These are phyloP conservation scores for Vesta saturnalis DNA, from an alignment of 2,888 invertebrate genomes.

Conservation along the genomic window DNA sequence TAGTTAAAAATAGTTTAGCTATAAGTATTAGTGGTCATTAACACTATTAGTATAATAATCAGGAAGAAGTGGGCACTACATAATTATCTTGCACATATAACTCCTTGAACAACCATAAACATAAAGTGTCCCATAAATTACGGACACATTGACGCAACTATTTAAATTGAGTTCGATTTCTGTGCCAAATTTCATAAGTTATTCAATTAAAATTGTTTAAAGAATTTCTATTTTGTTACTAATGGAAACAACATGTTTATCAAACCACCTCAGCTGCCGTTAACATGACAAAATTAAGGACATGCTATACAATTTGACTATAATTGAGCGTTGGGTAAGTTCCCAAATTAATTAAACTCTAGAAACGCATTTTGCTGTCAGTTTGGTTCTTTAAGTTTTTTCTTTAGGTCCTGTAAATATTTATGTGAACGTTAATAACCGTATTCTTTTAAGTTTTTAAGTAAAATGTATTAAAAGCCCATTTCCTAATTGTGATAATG, in stretches of 20 bases:
- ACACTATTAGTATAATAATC: background rate
- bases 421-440: constrained; percentile 13
- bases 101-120: constrained; percentile 24
- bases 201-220: constrained; percentile 47
- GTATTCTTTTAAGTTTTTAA: constrained; percentile 11
- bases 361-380: background rate
- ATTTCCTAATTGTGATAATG: constrained; percentile 36
- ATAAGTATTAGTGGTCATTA: constrained; percentile 1
- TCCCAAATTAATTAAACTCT: constrained; percentile 1
- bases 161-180: constrained; percentile 47
- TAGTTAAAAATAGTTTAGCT: background rate
- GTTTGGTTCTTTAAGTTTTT: background rate
- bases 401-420: constrained; percentile 16
- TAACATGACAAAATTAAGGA: constrained; percentile 11
- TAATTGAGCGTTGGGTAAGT: background rate
- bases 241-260: constrained; percentile 25
- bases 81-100: constrained; percentile 29
- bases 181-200: constrained; percentile 49
- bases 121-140: constrained; percentile 43
- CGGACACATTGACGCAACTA: constrained; percentile 36
- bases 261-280: constrained; percentile 1
- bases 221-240: constrained; percentile 31
- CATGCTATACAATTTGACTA: background rate
- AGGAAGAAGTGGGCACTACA: constrained; percentile 22
- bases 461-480: constrained; percentile 22